These are phyloP conservation scores for Tetragonula carbonaria DNA, from an alignment of 2,888 invertebrate genomes.

Conservation along the genomic window DNA sequence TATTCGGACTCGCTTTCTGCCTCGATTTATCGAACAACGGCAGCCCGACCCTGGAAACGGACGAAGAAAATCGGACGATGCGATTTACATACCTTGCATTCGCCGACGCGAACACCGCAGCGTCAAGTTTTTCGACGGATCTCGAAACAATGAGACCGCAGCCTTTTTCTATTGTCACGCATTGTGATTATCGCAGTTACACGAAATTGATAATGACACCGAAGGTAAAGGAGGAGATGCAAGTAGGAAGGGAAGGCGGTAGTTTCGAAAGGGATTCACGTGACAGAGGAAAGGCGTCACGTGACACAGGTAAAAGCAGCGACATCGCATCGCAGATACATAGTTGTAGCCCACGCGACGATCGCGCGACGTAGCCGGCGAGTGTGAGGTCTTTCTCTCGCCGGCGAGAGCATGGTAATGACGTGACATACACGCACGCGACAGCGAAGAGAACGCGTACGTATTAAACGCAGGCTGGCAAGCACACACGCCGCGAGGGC, in stretches of 20 bases:
- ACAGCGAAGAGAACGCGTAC: constrained; percentile 53
- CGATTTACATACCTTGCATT: constrained; percentile 16
- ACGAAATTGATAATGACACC: too few species aligned
- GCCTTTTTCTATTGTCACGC: background rate
- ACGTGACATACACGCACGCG: constrained; percentile 70
- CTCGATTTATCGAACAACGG: constrained; percentile 61
- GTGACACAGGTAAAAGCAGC: constrained; percentile 47
- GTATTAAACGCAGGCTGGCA: constrained; percentile 49
- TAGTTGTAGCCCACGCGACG: constrained; percentile 72
- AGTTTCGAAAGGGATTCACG: constrained; percentile 50
- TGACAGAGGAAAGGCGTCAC: constrained; percentile 17
- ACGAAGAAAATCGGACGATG: constrained; percentile 15
- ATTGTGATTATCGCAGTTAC: too few species aligned
- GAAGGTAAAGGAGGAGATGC: background rate
- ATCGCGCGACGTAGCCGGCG: constrained; percentile 48
- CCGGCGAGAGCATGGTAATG: constrained; percentile 64
- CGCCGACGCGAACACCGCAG: background rate
- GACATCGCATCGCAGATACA: constrained; percentile 68
- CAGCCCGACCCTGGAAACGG: constrained; percentile 54
- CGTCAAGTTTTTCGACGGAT: background rate
- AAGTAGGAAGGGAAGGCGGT: constrained; percentile 53
- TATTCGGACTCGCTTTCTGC: constrained; percentile 64
- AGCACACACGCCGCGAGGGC: constrained; percentile 50
- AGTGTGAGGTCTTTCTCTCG: constrained; percentile 56
- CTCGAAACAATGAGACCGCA: background rate